These are phyloP conservation scores for Hololepta plana DNA, from an alignment of 2,888 invertebrate species.

Conservation along the genomic window DNA sequence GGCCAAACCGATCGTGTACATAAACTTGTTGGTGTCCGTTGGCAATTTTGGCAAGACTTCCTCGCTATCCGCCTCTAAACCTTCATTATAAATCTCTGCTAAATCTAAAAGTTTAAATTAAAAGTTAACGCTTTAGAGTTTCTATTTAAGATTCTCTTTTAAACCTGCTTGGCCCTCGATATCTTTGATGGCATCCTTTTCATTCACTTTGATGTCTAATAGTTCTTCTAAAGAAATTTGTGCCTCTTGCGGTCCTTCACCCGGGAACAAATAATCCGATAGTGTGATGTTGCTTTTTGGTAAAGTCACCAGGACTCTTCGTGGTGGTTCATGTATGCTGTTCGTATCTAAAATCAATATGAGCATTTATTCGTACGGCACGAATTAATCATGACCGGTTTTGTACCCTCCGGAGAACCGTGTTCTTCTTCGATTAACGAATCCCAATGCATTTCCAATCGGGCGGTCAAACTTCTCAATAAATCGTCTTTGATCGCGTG, in stretches of 20 bases:
- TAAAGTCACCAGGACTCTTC: constrained; percentile 64
- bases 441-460: constrained; percentile 86
- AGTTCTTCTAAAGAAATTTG: constrained; percentile 65
- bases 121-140: neutral
- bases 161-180: constrained; percentile 63
- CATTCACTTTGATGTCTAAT: constrained; percentile 55
- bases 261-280: constrained; percentile 83
- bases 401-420: constrained; percentile 45
- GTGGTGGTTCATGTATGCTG: constrained; percentile 77
- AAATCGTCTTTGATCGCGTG: constrained; percentile 66
- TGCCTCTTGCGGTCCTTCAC: constrained; percentile 71
- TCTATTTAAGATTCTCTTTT: no score
- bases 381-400: neutral
- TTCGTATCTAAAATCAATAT: constrained; percentile 45
- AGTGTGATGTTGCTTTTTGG: constrained; percentile 45
- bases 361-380: no score
- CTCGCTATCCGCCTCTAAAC: constrained; percentile 30
- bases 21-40: constrained; percentile 39
- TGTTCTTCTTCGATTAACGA: constrained; percentile 72
- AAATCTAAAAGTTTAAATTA: constrained; percentile 18
- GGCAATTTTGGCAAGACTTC: constrained; percentile 27
- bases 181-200: constrained; percentile 50
- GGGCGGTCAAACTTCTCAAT: constrained; percentile 62
- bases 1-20: constrained; percentile 39
- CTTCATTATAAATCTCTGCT: constrained; percentile 24